A percentile compares a stretch with the other conserved stretches of the same genome.
phyloP scores from a whole-genome alignment of 92 coral and sea anemone species.

The Epizoanthus scotinus region DNA sequence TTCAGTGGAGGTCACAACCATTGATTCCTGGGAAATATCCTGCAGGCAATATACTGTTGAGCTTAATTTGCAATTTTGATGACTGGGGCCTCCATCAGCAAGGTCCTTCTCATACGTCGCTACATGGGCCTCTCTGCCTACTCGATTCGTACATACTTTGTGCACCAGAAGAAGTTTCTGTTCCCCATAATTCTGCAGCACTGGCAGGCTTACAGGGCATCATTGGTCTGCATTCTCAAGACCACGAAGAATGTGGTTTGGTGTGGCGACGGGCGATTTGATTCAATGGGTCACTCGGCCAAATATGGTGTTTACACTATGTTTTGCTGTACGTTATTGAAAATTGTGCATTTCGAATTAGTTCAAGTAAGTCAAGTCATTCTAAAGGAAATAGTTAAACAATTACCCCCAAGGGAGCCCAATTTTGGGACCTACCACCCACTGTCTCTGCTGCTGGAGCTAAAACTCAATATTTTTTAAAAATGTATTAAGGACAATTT shows the following conservation, averaged over 20 bases:
- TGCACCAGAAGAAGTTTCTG: conserved; percentile 23
- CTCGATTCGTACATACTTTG: conserved; percentile 31
- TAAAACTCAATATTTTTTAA: too few species aligned
- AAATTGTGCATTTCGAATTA: too few species aligned
- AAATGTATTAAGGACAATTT: too few species aligned
- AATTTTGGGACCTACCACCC: too few species aligned
- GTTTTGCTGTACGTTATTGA: background rate
- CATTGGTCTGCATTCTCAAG: background rate
- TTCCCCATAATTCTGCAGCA: background rate
- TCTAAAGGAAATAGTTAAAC: too few species aligned
- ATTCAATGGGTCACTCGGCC: conserved; percentile 14
- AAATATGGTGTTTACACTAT: conserved; percentile 8
- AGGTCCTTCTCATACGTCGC: conserved; percentile 46
- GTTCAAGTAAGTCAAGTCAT: too few species aligned
- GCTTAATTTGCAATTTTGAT: conserved; percentile 56
- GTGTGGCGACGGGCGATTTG: too few species aligned
- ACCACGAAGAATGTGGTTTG: conserved; percentile 1
- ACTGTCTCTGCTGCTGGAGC: too few species aligned
- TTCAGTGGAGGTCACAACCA: conserved; percentile 64
- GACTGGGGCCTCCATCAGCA: conserved; percentile 63
- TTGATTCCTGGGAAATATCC: conserved; percentile 47
- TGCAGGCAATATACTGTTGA: conserved; percentile 63
- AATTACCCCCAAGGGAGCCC: too few species aligned
- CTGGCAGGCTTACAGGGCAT: conserved; percentile 10
- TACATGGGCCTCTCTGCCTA: conserved; percentile 53